Evolutionary conservation across 2,113 vertebrate genomes (phyloP).

Genomic region (Rhagologus leucostigma): DNA sequence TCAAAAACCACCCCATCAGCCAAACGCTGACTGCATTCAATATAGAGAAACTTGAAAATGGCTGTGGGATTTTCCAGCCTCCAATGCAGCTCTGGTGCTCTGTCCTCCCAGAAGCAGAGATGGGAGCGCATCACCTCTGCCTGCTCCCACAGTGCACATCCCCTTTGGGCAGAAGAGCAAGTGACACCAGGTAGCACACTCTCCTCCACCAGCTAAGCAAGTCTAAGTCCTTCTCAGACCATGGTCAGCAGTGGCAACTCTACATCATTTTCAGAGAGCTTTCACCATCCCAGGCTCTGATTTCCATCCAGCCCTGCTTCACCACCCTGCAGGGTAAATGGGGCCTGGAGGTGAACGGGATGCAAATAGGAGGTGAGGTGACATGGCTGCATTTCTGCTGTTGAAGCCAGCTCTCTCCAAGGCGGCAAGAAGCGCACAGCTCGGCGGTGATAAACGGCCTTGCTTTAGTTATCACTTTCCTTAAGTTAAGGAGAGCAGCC

Average conservation of each 20-base stretch:
- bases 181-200: neutral
- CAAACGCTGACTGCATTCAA: neutral
- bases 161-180: neutral
- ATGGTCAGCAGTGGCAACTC: neutral
- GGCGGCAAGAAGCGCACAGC: constrained; percentile 59
- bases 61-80: neutral
- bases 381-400: constrained; percentile 57
- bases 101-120: neutral
- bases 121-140: fast-evolving
- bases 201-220: neutral
- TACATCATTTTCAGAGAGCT: neutral
- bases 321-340: neutral
- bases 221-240: neutral
- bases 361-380: constrained; percentile 5
- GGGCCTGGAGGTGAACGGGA: neutral
- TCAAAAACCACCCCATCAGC: neutral
- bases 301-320: neutral
- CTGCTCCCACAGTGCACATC: neutral
- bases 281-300: neutral
- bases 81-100: neutral
- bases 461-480: constrained; percentile 77
- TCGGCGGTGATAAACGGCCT: constrained; percentile 74
- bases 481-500: constrained; percentile 77
- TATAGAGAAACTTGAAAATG: neutral
- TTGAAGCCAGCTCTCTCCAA: constrained; percentile 23